Base-by-base conservation (phyloP, 2,113 vertebrate species). In the Thinocorus orbignyianus region DNA sequence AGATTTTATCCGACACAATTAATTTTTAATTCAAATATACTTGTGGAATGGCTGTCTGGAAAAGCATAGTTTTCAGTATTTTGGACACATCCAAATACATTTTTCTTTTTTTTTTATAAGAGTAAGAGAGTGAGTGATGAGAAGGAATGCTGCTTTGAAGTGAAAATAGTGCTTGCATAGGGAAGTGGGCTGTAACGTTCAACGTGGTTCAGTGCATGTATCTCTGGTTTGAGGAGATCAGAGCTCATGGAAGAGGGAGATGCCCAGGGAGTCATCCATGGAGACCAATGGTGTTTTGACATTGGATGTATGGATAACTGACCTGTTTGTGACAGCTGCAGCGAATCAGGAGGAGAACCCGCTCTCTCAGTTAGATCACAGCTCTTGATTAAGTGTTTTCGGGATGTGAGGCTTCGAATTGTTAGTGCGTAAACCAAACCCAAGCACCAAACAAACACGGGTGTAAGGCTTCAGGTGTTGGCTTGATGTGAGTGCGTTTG, bases 211-310 rank as follows among this genome's bases (percentile, higher is more conserved):
- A 41, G 80, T 4, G 33, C 23, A 1, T 61, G 86, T 28, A 0
- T 13, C 42, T 33, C 66, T 12, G 71, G 6, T 8, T 0, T 6
- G 33, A 17, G 52, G 41, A 11, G 15, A 26, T 0, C 3, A 3
- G 15, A 42, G 37, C 24, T 48, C 61, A 5, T 26, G 7, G 24
- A 64, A 60, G 51, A 68, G 58, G 33, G 37, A 77, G 37, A 14
- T 0, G 0, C 62, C 70, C 42, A 22, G 52, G 1, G 31, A 6
- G 23, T 35, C 3, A 0, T 2, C 20, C 48, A 0, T 2, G 35
- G 78, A 28, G 13, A 18, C 48, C 6, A 4, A 1, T 2, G 23
- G 13, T 3, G 3, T 24, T 52, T 13, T 26, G 39, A 4, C 3
- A 7, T 7, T 19, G 22, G 25, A 33, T 1, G 5, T 9, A 2